A percentile compares a stretch with the other conserved stretches of the same genome.
phyloP scores from a whole-genome alignment of 1,140 invertebrate species.

The Lutraria rhynchaena region DNA sequence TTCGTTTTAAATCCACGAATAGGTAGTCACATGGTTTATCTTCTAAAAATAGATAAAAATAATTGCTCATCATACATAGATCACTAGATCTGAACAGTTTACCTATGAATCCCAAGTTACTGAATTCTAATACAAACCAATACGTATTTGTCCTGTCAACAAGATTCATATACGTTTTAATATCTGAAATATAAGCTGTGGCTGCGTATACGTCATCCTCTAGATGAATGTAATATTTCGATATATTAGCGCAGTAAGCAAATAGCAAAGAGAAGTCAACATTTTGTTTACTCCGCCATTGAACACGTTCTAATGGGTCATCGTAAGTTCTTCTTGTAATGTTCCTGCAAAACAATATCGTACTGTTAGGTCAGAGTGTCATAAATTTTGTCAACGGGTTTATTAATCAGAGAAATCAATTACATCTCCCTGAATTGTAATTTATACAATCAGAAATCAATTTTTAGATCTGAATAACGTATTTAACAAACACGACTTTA shows the following conservation, averaged over 20 bases:
- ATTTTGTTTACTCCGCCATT: slow-evolving; percentile 82
- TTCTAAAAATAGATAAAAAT: slow-evolving; percentile 95
- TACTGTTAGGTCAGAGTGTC: neutral
- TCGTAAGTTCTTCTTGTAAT: slow-evolving; percentile 88
- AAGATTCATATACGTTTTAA: slow-evolving; percentile 81
- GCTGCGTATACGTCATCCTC: slow-evolving; percentile 80
- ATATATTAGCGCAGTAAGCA: slow-evolving; percentile 76
- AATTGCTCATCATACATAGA: slow-evolving; percentile 92
- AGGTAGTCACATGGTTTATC: slow-evolving; percentile 94
- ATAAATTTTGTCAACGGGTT: no score
- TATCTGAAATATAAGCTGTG: slow-evolving; percentile 70
- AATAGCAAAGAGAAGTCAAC: slow-evolving; percentile 80
- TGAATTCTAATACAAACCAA: slow-evolving; percentile 97
- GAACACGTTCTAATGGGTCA: slow-evolving; percentile 91
- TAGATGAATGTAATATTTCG: slow-evolving; percentile 80
- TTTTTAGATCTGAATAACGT: neutral
- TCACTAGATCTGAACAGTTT: slow-evolving; percentile 95
- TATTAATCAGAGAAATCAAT: no score
- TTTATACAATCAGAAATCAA: neutral
- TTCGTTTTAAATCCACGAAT: slow-evolving; percentile 58
- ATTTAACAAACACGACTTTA: no score
- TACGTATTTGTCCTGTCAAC: slow-evolving; percentile 80
- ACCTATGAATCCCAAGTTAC: slow-evolving; percentile 85
- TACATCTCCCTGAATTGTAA: neutral
- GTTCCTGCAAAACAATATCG: slow-evolving; percentile 25